A percentile compares a stretch with the other conserved stretches of the same genome.
These are phyloP conservation scores for Philypnodon macrostomus DNA, from an alignment of 2,797 vertebrate genomes.

Conservation along the genomic window DNA sequence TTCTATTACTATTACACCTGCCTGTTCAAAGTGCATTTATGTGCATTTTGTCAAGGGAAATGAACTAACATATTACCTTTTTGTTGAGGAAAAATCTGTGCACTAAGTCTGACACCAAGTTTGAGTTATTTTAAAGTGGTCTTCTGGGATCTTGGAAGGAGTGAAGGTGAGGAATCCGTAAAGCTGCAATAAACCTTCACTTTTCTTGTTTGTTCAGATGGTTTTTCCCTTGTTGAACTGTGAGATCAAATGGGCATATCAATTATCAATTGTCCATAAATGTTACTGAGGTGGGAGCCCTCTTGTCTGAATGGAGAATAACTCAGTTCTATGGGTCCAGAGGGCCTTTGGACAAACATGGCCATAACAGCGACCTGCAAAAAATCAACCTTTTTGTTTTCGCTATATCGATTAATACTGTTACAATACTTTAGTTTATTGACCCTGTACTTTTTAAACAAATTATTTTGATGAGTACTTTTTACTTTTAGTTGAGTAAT, in stretches of 20 bases:
- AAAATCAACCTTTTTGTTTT: background rate
- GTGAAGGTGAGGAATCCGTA: conserved; percentile 62
- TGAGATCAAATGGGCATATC: conserved; percentile 76
- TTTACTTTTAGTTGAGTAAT: no score
- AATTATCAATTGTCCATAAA: conserved; percentile 76
- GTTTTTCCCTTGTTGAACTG: conserved; percentile 67
- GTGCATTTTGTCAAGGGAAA: conserved; percentile 26
- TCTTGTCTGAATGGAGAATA: conserved; percentile 69
- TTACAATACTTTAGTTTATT: no score
- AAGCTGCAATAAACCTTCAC: conserved; percentile 73
- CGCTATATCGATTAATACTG: no score
- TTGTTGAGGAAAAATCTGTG: conserved; percentile 41
- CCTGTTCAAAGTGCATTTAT: conserved; percentile 25
- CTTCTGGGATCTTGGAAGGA: conserved; percentile 47
- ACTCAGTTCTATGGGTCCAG: conserved; percentile 72
- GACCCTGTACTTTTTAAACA: no score
- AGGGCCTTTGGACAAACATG: conserved; percentile 73
- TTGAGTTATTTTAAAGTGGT: conserved; percentile 71
- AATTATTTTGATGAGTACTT: background rate
- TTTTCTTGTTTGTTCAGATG: conserved; percentile 80
- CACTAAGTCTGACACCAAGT: conserved; percentile 50
- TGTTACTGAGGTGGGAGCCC: conserved; percentile 73
- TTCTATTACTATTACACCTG: conserved; percentile 26
- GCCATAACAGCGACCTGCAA: conserved; percentile 37
- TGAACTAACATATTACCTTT: conserved; percentile 30